Evolutionary conservation across 1,140 invertebrate species (phyloP).

Genomic region (Drosophila tropicalis): DNA sequence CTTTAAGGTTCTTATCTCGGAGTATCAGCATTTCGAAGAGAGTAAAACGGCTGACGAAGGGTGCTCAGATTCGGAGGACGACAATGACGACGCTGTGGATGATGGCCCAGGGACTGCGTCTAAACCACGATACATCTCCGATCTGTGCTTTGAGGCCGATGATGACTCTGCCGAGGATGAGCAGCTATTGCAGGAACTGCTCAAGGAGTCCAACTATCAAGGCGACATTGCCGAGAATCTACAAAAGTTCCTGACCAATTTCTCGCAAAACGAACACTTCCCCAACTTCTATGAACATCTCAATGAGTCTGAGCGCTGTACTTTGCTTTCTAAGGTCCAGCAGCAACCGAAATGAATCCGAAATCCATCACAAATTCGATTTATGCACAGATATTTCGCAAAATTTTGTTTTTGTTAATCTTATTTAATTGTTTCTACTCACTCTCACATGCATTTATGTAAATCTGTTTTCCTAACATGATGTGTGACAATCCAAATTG

Average conservation of each 20-base stretch:
- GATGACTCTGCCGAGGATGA: conserved; percentile 83
- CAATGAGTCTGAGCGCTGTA: conserved; percentile 73
- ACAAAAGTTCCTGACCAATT: conserved; percentile 86
- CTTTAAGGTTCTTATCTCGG: conserved; percentile 85
- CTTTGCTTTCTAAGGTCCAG: conserved; percentile 55
- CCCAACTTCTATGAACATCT: conserved; percentile 85
- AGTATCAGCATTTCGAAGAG: conserved; percentile 84
- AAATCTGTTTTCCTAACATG: background rate
- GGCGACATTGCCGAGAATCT: conserved; percentile 86
- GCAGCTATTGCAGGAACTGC: conserved; percentile 85
- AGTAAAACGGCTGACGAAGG: conserved; percentile 83
- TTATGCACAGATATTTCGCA: conserved; percentile 7
- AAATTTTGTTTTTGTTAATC: conserved; percentile 40
- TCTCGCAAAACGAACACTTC: conserved; percentile 86
- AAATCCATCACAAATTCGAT: conserved; percentile 10
- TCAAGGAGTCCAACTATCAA: conserved; percentile 86
- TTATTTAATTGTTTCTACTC: conserved; percentile 57
- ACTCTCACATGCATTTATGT: background rate
- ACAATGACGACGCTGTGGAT: conserved; percentile 68
- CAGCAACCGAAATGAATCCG: conserved; percentile 46
- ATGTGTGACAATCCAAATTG: background rate
- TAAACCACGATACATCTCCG: conserved; percentile 69
- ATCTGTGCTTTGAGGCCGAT: conserved; percentile 69
- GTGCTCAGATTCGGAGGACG: conserved; percentile 78
- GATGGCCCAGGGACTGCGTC: conserved; percentile 46